Percentiles rank a stretch among this genome's conserved stretches.
Conservation (phyloP, 1,140 invertebrate species). For the Bombyx mori region DNA sequence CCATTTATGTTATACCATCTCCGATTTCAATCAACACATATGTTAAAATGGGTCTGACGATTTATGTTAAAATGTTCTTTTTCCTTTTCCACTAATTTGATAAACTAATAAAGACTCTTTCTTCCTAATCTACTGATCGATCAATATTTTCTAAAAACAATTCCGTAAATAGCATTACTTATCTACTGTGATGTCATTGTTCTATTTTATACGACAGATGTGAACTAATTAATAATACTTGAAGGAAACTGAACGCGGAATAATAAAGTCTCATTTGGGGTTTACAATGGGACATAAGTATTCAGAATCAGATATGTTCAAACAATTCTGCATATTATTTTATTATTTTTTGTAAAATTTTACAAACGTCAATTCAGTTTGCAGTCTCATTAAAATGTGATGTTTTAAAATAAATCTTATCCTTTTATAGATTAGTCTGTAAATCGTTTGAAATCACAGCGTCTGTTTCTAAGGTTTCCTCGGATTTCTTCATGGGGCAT, state of each 20-base stretch:
- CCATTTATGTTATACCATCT: too few species aligned
- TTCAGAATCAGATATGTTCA: conserved; percentile 38
- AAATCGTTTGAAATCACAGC: conserved; percentile 40
- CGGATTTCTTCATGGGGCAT: conserved; percentile 26
- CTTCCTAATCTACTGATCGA: too few species aligned
- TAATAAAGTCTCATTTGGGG: conserved; percentile 36
- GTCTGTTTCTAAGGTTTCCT: conserved; percentile 23
- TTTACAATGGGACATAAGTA: conserved; percentile 26
- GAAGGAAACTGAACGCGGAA: conserved; percentile 47
- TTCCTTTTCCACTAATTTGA: too few species aligned
- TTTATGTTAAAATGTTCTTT: too few species aligned
- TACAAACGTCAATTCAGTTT: conserved; percentile 63
- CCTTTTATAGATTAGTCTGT: background rate
- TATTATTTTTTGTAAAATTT: conserved; percentile 24
- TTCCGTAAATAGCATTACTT: too few species aligned
- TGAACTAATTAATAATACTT: conserved; percentile 32
- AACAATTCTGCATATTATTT: conserved; percentile 17
- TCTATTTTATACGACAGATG: too few species aligned
- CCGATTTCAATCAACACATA: too few species aligned
- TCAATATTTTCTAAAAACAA: too few species aligned
- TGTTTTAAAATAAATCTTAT: conserved; percentile 28
- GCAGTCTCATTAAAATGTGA: conserved; percentile 60
- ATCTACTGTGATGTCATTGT: too few species aligned
- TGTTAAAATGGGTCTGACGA: too few species aligned
- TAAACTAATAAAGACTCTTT: too few species aligned